These are phyloP conservation scores for Macquaria ambigua DNA, from an alignment of 2,113 vertebrate genomes.

Conservation along the genomic window DNA sequence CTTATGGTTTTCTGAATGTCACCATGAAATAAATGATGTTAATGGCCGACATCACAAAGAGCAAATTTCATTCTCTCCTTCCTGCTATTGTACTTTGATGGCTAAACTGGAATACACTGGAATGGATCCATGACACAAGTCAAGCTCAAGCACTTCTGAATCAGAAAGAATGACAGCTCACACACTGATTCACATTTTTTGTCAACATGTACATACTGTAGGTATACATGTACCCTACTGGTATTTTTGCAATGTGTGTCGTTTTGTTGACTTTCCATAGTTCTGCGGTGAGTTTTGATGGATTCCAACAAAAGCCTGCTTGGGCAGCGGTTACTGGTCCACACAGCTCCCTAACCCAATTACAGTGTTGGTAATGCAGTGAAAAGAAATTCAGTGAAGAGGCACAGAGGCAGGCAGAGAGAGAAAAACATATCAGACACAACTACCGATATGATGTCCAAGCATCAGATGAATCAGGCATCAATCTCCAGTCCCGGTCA, in stretches of 20 bases:
- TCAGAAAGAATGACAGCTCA: constrained; percentile 24
- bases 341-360: constrained; percentile 71
- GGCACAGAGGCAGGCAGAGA: constrained; percentile 45
- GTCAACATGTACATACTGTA: neutral
- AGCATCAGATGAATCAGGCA: constrained; percentile 74
- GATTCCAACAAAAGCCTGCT: constrained; percentile 69
- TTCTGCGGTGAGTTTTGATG: constrained; percentile 59
- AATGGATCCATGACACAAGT: constrained; percentile 1
- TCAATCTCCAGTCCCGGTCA: constrained; percentile 79
- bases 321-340: constrained; percentile 64
- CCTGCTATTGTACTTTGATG: constrained; percentile 13
- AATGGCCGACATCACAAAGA: neutral
- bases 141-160: constrained; percentile 15
- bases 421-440: constrained; percentile 59
- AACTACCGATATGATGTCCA: constrained; percentile 69
- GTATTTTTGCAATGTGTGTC: constrained; percentile 13
- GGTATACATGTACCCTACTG: neutral
- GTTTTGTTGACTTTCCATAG: constrained; percentile 59
- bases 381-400: constrained; percentile 70
- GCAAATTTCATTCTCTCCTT: neutral
- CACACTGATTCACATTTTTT: neutral
- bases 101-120: constrained; percentile 25
- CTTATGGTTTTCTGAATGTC: constrained; percentile 13
- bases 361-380: constrained; percentile 76
- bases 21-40: constrained; percentile 13